Base-by-base conservation (phyloP, 2,113 vertebrate species). In the Toxotes chatareus region DNA sequence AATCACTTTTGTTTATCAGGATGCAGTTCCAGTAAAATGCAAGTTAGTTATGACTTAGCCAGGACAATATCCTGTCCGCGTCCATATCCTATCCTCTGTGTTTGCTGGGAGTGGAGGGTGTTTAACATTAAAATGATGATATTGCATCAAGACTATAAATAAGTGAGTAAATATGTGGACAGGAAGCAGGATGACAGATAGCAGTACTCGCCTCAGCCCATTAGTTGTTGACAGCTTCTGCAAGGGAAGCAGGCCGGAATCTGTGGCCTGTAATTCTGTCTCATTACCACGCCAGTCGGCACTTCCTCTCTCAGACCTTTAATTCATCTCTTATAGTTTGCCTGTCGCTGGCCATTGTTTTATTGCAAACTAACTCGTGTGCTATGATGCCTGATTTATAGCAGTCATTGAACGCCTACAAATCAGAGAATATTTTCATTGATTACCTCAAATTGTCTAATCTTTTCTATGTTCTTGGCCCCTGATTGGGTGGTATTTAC, bases 351-450 rank as follows among this genome's bases (percentile, higher is more conserved):
- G 89, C 86, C 88, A 95, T 97, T 98, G 97, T 97, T 99, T 99
- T 98, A 99, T 97, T 93, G 96, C 95, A 93, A 96, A 96, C 96
- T 97, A 98, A 98, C 95, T 96, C 94, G 93, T 93, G 87, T 94
- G 96, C 96, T 96, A 97, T 96, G 92, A 95, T 94, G 86, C 68
- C 86, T 97, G 98, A 99, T 98, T 98, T 97, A 98, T 95, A 93
- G 96, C 90, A 86, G 90, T 91, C 96, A 97, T 97, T 95, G 96
- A 97, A 93, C 84, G 84, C 94, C 95, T 96, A 96, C 98, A 98
- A 98, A 98, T 99, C 97, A 98, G 94, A 93, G 97, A 98, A 99
- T 99, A 99, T 99, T 97, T 97, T 95, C 96, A 99, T 99, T 97
- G 98, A 99, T 99, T 97, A 96, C 95, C 91, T 95, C 96, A 97